Base-by-base conservation (phyloP, 2,888 invertebrate genomes). In the Dermolepida albohirtum region DNA sequence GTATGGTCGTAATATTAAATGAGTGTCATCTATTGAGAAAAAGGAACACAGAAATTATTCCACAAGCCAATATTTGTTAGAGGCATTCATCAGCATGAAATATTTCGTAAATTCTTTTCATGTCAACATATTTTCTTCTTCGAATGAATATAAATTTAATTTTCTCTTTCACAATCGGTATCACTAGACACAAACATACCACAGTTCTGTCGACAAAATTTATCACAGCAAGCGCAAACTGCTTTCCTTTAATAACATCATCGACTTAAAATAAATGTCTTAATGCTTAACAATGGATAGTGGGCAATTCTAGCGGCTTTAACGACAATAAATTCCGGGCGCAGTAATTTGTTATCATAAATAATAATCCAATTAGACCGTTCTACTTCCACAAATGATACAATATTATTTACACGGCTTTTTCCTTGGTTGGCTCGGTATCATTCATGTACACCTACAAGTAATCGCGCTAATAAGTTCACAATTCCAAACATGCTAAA, bases 321-420 rank as follows among this genome's bases (percentile, higher is more conserved):
- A 68, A 54, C 54, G 52, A 64, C 50, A 63, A 68, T 68, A 68
- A 68, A 68, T 68, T 64, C 55, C 34, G 11, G 34, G 29, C 55
- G 22, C 47, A 29, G 64, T 47, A 52, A 59, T 65, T 55, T 52
- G 54, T 55, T 54, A 65, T 68, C 65, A 66, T 70, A 72, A 70
- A 71, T 72, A 72, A 67, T 72, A 72, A 72, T 70, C 71, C 68
- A 72, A 72, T 72, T 72, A 72, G 64, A 67, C 59, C 59, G 68
- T 39, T 66, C 69, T 54, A 71, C 64, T 69, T 71, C 69, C 69
- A 72, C 66, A 69, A 70, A 68, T 68, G 54, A 68, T 68, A 68
- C 68, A 54, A 63, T 64, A 68, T 68, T 64, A 64, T 54, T 64
- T 68, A 68, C 63, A 55, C 44, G 41, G 27, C 8, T n/a, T 39